Conservation (phyloP, 2,113 vertebrate species). For the Leucoraja erinaceus region DNA sequence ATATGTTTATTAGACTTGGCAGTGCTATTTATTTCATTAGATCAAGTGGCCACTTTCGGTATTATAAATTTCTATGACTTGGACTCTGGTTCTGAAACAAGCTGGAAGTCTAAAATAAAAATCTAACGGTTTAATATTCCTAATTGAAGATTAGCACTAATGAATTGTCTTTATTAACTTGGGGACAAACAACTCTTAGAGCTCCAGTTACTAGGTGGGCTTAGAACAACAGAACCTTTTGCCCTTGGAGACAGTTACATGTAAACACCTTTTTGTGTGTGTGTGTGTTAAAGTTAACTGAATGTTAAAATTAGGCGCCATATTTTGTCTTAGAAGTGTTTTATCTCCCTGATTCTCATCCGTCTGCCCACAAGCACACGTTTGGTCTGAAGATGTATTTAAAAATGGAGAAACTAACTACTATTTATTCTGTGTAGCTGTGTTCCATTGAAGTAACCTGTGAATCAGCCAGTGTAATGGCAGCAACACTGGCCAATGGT, state of each 20-base stretch:
- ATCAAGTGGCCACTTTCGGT: too few species aligned
- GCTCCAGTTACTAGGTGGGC: not conserved
- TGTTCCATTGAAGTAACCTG: conserved; percentile 97
- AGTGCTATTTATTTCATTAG: too few species aligned
- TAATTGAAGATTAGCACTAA: not conserved
- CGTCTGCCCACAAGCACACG: too few species aligned
- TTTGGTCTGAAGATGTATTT: not conserved
- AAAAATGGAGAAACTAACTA: not conserved
- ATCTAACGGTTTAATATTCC: too few species aligned
- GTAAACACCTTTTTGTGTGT: not conserved
- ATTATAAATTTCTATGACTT: too few species aligned
- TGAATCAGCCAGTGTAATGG: conserved; percentile 95
- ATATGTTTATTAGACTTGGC: too few species aligned
- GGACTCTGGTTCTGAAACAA: too few species aligned
- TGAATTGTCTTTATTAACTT: not conserved
- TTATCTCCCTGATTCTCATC: not conserved
- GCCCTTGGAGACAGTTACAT: not conserved
- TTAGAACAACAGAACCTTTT: not conserved
- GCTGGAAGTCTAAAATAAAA: too few species aligned
- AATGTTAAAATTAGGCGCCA: too few species aligned
- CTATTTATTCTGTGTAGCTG: conserved; percentile 55
- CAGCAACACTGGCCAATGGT: conserved; percentile 91
- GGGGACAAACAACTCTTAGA: not conserved
- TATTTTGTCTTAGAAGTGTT: too few species aligned
- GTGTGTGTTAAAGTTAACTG: not conserved